Base-by-base conservation (phyloP, 1,140 invertebrate genomes). In the Drosophila sp. region DNA sequence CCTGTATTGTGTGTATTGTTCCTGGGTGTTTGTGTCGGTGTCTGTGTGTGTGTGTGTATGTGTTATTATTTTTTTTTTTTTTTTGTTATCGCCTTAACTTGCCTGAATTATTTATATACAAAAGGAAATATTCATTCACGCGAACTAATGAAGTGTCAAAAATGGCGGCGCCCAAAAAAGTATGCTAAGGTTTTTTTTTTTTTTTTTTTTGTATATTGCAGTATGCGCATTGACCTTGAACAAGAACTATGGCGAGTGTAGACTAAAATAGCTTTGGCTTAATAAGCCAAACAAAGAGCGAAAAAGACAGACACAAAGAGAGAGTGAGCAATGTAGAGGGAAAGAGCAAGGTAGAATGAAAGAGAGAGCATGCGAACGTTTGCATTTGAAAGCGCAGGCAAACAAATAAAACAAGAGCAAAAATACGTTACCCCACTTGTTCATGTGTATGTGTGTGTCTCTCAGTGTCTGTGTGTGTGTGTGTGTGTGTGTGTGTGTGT, bases 91-190 rank as follows among this genome's bases (percentile, higher is more conserved):
- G 58, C 61, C 54, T 32, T 47, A 66, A 62, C 66, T 66, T 73
- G 70, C 57, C 40, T 55, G 54, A 44, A 71, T 78, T 86, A 79
- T 79, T 87, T 68, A 83, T 79, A 86, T 62, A 63, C 63, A 75
- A 75, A 74, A 79, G 81, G 82, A 80, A 87, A 83, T 75, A 79
- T 79, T 87, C 76, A 79, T 79, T 87, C 69, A 72, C 54, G 69
- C 72, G 64, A 86, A 83, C 79, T 87, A 86, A 86, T 86, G 83
- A 87, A 86, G 83, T 86, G 83, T 82, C 79, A 82, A 86, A 86
- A 86, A 76, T 82, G 79, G 47, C 68, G 73, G 66, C 68, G 69
- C 82, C 83, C 83, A 72, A 55, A 87, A 83, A 87, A 70, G 54
- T 67, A 55, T 83, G 83, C 83, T 79, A 86, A n/a, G 66, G 61